A percentile compares a stretch with the other conserved stretches of the same genome.
These are phyloP conservation scores for Gallinago nigripennis DNA, from an alignment of 2,797 vertebrate genomes.

Conservation along the genomic window DNA sequence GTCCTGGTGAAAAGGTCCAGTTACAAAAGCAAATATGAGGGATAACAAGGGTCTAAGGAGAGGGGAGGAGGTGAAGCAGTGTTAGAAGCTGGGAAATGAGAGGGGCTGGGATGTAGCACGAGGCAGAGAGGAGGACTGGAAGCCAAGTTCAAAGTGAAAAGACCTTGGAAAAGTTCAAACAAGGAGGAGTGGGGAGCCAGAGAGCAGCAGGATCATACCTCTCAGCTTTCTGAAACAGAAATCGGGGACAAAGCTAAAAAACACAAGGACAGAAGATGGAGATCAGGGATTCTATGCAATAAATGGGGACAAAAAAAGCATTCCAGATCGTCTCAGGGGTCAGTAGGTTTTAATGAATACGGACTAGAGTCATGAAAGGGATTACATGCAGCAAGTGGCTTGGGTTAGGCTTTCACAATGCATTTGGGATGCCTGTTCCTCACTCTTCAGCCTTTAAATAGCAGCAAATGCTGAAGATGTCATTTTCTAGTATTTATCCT, in stretches of 20 bases:
- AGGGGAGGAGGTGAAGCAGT: neutral
- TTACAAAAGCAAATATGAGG: conserved; percentile 14
- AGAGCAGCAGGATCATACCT: conserved; percentile 76
- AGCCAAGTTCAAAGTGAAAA: conserved; percentile 40
- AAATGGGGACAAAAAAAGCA: conserved; percentile 45
- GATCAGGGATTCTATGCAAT: conserved; percentile 75
- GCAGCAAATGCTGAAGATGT: neutral
- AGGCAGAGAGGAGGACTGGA: conserved; percentile 12
- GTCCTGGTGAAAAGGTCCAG: neutral
- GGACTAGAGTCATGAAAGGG: conserved; percentile 26
- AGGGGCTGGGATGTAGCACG: neutral
- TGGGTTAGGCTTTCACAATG: neutral
- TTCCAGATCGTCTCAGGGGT: conserved; percentile 53
- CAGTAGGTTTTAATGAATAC: conserved; percentile 46
- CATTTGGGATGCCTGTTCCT: conserved; percentile 1
- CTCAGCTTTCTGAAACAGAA: conserved; percentile 81
- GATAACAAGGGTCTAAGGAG: neutral
- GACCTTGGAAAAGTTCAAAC: conserved; percentile 56
- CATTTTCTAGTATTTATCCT: neutral
- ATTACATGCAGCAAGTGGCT: neutral
- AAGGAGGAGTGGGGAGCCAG: conserved; percentile 36
- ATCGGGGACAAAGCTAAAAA: conserved; percentile 79
- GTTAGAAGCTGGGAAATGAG: conserved; percentile 18
- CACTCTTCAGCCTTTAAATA: neutral
- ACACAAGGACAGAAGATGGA: conserved; percentile 79